These are phyloP conservation scores for Parus major DNA, from an alignment of 2,113 vertebrate species.

Conservation along the genomic window DNA sequence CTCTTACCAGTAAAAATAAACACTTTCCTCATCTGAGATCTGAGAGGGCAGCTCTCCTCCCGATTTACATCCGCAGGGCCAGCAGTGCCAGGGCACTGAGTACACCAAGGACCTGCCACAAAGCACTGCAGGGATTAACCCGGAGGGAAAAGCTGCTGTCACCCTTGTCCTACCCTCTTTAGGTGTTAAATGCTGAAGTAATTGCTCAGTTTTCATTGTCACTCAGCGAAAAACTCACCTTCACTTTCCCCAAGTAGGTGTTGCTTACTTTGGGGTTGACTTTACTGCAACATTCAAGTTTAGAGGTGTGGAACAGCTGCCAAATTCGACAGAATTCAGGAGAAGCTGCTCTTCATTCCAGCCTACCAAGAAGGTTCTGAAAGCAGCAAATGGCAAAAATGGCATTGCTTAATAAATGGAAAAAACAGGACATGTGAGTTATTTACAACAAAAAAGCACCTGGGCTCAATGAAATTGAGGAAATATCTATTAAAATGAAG, in stretches of 20 bases:
- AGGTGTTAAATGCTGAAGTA: neutral
- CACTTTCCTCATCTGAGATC: neutral
- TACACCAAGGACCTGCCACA: neutral
- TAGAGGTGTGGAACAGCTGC: neutral
- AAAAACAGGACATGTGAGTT: neutral
- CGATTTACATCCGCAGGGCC: neutral
- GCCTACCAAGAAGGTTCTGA: neutral
- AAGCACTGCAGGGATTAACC: neutral
- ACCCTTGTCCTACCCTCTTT: neutral
- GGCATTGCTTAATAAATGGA: neutral
- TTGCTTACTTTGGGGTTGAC: neutral
- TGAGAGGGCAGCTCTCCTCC: neutral
- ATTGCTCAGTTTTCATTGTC: neutral
- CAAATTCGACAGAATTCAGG: neutral
- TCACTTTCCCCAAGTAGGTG: neutral
- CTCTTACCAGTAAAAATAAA: neutral
- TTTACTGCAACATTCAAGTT: accelerated
- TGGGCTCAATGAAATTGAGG: neutral
- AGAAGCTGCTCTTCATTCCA: neutral
- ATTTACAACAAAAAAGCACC: neutral
- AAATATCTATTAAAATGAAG: neutral
- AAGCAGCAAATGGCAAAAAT: neutral
- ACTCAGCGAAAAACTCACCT: neutral
- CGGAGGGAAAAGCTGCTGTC: neutral
- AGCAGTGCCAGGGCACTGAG: neutral